These are phyloP conservation scores for Cataglyphis altisquamis DNA, from an alignment of 2,888 invertebrate genomes.

Conservation along the genomic window DNA sequence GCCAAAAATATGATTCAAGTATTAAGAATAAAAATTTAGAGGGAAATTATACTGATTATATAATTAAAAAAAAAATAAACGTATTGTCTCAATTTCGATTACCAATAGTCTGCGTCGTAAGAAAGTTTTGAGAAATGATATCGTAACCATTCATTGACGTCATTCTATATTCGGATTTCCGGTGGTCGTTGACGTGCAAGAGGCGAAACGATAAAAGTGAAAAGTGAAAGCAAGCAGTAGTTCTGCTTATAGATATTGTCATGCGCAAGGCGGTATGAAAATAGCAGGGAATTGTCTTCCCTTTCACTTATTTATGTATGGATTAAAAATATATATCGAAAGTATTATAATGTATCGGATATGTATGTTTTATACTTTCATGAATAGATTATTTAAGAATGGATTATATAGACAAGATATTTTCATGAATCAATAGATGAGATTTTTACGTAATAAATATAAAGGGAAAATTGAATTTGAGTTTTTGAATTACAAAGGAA, in stretches of 20 bases:
- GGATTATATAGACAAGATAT: background rate
- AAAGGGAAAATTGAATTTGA: background rate
- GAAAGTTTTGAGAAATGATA: constrained; percentile 27
- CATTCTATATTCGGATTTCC: constrained; percentile 44
- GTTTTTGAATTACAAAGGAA: background rate
- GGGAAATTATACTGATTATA: background rate
- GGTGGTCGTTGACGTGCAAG: constrained; percentile 59
- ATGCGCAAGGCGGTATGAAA: constrained; percentile 44
- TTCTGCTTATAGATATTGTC: constrained; percentile 50
- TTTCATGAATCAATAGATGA: background rate
- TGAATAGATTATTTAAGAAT: constrained; percentile 6
- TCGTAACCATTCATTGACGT: constrained; percentile 47
- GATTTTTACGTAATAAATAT: constrained; percentile 15
- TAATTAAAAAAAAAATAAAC: background rate
- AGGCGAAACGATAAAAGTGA: constrained; percentile 66
- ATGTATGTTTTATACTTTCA: background rate
- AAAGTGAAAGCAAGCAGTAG: constrained; percentile 62
- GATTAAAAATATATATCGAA: constrained; percentile 38
- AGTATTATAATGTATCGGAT: constrained; percentile 1
- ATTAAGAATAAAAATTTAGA: background rate
- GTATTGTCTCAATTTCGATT: background rate
- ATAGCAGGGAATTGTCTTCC: constrained; percentile 30
- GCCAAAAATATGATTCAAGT: background rate
- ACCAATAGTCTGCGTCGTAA: background rate
- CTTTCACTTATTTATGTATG: constrained; percentile 36